Percentiles rank a stretch among this genome's conserved stretches.
Evolutionary conservation across 2,888 invertebrate genomes (phyloP).

Genomic region (Phymatocera aterrima): DNA sequence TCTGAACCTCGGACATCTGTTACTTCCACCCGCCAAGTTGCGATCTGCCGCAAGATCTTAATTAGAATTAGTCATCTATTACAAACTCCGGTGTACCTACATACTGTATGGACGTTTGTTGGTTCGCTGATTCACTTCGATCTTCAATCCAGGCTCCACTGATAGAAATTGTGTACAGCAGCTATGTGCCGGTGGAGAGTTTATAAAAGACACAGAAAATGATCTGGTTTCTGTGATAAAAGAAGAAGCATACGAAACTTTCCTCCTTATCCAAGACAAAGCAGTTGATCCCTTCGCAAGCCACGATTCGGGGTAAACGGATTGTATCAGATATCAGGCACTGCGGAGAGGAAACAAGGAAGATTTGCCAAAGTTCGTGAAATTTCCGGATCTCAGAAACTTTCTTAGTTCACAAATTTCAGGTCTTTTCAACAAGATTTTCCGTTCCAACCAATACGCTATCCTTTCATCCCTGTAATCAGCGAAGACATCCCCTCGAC

Average conservation of each 20-base stretch:
- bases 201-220: background rate
- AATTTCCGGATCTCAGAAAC: background rate
- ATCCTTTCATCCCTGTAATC: background rate
- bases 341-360: too few relatives aligned
- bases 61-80: slow-evolving; percentile 34
- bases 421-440: background rate
- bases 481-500: background rate
- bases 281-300: background rate
- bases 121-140: background rate
- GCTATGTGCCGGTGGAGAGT: background rate
- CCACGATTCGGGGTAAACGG: background rate
- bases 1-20: slow-evolving; percentile 34
- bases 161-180: too few relatives aligned
- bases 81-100: slow-evolving; percentile 1
- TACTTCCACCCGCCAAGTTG: slow-evolving; percentile 18
- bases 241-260: background rate
- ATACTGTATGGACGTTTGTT: background rate
- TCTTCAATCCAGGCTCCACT: background rate
- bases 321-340: slow-evolving; percentile 15
- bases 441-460: background rate
- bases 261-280: background rate
- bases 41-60: slow-evolving; percentile 25
- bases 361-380: background rate
- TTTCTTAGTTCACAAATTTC: slow-evolving; percentile 15
- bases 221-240: background rate